Percentiles rank a stretch among this genome's conserved stretches.
phyloP scores from a whole-genome alignment of 64 coral and sea anemone genomes.

The Actinia equina region DNA sequence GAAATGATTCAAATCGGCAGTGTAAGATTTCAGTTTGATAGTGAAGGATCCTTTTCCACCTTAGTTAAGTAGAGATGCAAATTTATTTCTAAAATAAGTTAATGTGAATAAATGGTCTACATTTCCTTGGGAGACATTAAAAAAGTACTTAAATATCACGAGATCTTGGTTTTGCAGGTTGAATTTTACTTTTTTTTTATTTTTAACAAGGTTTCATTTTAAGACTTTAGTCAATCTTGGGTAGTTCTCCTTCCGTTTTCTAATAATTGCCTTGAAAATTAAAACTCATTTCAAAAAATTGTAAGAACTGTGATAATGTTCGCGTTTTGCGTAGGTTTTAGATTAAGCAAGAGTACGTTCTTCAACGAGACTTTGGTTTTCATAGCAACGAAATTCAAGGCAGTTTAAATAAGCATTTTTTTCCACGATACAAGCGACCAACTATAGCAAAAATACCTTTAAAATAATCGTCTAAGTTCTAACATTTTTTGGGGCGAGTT shows the following conservation, averaged over 20 bases:
- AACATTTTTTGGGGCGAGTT: background rate
- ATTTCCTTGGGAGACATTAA: background rate
- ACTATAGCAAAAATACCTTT: background rate
- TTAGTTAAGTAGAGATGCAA: background rate
- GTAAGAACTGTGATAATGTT: background rate
- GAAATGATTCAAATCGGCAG: background rate
- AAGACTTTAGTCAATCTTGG: background rate
- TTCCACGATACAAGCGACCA: background rate
- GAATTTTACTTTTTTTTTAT: background rate
- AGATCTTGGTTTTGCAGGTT: background rate
- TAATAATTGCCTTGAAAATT: background rate
- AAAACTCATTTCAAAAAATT: background rate
- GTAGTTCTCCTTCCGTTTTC: background rate
- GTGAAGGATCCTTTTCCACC: background rate
- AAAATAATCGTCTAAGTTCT: background rate
- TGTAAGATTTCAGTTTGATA: background rate
- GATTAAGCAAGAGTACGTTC: constrained; percentile 4
- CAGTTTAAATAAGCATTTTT: background rate
- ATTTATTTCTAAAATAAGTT: background rate
- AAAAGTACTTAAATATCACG: background rate
- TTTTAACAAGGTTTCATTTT: background rate
- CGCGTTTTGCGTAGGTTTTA: background rate
- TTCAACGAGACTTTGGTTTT: background rate
- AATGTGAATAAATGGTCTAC: background rate
- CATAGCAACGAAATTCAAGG: background rate